Evolutionary conservation across 2,797 vertebrate genomes (phyloP).

Genomic region (Pangasius macronema): DNA sequence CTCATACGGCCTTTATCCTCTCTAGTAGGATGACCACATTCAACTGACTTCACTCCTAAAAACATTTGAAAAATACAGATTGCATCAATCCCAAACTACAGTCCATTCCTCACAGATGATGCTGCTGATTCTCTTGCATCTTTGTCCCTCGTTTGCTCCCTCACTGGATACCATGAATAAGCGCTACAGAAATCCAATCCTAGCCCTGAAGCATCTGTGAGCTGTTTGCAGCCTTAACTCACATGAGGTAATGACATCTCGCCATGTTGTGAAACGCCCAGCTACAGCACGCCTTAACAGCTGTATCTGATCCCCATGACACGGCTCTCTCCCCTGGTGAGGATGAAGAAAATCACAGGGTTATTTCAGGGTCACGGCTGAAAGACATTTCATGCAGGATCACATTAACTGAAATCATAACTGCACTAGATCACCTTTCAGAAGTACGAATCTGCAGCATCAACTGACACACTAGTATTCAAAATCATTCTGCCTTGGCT

Average conservation of each 20-base stretch:
- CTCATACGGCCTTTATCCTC: background rate
- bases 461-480: background rate
- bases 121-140: constrained; percentile 3
- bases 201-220: constrained; percentile 35
- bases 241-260: constrained; percentile 50
- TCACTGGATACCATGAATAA: constrained; percentile 27
- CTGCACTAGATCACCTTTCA: background rate
- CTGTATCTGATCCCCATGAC: constrained; percentile 39
- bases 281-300: constrained; percentile 30
- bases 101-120: constrained; percentile 8
- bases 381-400: background rate
- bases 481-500: background rate
- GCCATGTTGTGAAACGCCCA: constrained; percentile 31
- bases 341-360: constrained; percentile 17
- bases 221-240: constrained; percentile 25
- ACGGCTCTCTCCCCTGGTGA: constrained; percentile 18
- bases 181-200: constrained; percentile 30
- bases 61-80: background rate
- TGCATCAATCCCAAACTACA: background rate
- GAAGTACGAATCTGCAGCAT: background rate
- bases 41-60: background rate
- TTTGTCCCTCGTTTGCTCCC: constrained; percentile 5
- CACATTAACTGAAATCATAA: background rate
- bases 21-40: background rate
- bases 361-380: constrained; percentile 10